Percentiles rank a stretch among this genome's conserved stretches.
Conservation (phyloP, 2,888 invertebrate genomes). For the Hylaea fasciaria region DNA sequence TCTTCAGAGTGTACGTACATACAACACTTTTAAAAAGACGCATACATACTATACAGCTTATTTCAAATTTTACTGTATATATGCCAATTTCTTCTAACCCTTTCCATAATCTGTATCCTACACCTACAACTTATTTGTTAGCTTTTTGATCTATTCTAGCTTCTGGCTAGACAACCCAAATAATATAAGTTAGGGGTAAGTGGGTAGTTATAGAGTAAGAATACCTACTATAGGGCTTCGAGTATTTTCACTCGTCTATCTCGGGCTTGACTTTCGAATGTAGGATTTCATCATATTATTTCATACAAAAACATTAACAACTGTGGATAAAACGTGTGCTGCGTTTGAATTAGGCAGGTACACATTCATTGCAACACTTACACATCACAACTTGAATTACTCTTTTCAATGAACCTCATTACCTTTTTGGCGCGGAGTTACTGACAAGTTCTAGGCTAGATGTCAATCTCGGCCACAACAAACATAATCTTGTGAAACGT, state of each 20-base stretch:
- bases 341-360: constrained; percentile 45
- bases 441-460: constrained; percentile 69
- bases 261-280: constrained; percentile 3
- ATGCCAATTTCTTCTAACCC: too few relatives aligned
- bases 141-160: too few relatives aligned
- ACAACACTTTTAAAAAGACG: too few relatives aligned
- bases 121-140: too few relatives aligned
- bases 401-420: constrained; percentile 67
- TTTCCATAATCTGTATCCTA: not conserved
- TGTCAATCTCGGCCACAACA: constrained; percentile 49
- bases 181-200: too few relatives aligned
- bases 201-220: not conserved
- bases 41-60: not conserved
- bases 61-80: too few relatives aligned
- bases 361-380: constrained; percentile 50
- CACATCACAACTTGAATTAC: constrained; percentile 42
- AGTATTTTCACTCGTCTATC: constrained; percentile 10
- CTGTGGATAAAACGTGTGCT: constrained; percentile 37
- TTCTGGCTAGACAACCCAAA: too few relatives aligned
- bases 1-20: too few relatives aligned
- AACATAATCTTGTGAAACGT: constrained; percentile 46
- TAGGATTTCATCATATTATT: constrained; percentile 32
- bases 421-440: constrained; percentile 52
- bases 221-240: constrained; percentile 5
- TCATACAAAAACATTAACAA: constrained; percentile 22